Evolutionary conservation across 2,113 vertebrate genomes (phyloP).

Genomic region (Phoxinus phoxinus): DNA sequence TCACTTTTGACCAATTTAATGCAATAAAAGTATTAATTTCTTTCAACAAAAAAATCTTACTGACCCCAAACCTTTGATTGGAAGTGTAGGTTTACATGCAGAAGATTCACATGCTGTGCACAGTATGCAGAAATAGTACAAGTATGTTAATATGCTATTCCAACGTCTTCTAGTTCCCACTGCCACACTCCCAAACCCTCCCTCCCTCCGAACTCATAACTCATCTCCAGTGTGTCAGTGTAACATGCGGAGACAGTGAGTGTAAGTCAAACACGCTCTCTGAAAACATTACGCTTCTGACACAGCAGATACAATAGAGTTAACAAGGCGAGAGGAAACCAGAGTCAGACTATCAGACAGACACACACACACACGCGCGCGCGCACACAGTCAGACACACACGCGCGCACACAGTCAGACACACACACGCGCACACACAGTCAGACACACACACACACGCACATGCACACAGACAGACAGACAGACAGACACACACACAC

Average conservation of each 20-base stretch:
- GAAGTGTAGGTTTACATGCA: too few relatives aligned
- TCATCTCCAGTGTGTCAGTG: neutral
- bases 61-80: too few relatives aligned
- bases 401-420: too few relatives aligned
- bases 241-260: constrained; percentile 1
- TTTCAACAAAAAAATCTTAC: too few relatives aligned
- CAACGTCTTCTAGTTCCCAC: neutral
- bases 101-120: neutral
- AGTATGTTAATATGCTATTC: neutral
- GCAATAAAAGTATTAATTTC: too few relatives aligned
- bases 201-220: neutral
- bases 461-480: too few relatives aligned
- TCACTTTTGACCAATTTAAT: too few relatives aligned
- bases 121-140: neutral
- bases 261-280: neutral
- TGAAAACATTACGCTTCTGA: neutral
- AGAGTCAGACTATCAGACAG: neutral
- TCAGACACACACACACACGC: too few relatives aligned
- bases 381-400: neutral
- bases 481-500: neutral
- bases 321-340: neutral
- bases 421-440: too few relatives aligned
- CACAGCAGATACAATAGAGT: constrained; percentile 1
- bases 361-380: too few relatives aligned
- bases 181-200: neutral